Conservation (phyloP, 2,888 invertebrate species). For the Taphrorychus bicolor region DNA sequence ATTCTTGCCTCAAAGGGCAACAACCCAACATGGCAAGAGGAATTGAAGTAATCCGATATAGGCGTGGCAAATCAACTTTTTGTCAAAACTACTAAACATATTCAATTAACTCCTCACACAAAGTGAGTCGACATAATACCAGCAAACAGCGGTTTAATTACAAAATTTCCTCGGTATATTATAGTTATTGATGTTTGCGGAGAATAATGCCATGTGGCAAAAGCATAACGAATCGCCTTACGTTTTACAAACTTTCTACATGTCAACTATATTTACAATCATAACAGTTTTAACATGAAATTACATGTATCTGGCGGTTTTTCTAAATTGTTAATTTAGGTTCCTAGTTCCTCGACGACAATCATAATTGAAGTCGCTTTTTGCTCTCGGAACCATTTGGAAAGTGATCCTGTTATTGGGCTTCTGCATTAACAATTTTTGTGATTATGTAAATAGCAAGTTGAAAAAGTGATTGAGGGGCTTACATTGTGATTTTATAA, state of each 20-base stretch:
- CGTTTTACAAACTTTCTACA: constrained; percentile 31
- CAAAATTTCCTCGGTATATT: constrained; percentile 3
- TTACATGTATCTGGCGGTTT: constrained; percentile 15
- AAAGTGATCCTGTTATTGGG: background rate
- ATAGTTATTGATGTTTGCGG: constrained; percentile 7
- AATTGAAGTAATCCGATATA: too few relatives aligned
- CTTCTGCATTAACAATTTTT: background rate
- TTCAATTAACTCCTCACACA: background rate
- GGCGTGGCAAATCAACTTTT: background rate
- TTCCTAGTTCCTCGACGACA: background rate
- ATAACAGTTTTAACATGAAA: constrained; percentile 25
- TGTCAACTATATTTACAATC: constrained; percentile 35
- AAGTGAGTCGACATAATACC: background rate
- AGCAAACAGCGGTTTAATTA: background rate
- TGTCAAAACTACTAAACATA: background rate
- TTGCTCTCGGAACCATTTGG: background rate
- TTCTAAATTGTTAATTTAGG: constrained; percentile 17
- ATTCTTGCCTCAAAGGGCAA: background rate
- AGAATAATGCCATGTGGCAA: constrained; percentile 19
- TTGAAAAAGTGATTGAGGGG: background rate
- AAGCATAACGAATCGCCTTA: constrained; percentile 30
- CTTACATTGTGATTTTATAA: too few relatives aligned
- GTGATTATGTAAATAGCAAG: background rate
- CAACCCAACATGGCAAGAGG: too few relatives aligned
- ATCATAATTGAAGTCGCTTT: background rate